These are phyloP conservation scores for Cheilosia vernalis DNA, from an alignment of 2,888 invertebrate genomes.

Conservation along the genomic window DNA sequence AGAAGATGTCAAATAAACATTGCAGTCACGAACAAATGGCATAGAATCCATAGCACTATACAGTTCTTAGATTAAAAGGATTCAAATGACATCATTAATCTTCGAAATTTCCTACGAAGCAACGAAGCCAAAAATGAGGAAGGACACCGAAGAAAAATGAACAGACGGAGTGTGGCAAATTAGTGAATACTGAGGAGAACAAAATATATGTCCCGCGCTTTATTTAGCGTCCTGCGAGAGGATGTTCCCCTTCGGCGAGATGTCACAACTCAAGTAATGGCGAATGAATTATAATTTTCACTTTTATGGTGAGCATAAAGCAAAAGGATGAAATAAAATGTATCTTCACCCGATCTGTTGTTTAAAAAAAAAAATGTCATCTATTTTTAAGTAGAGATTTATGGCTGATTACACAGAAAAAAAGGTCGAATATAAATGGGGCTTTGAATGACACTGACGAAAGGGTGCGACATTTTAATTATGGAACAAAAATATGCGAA, in stretches of 20 bases:
- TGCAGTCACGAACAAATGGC: not conserved
- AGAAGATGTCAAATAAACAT: slow-evolving; percentile 49
- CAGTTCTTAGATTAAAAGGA: slow-evolving; percentile 54
- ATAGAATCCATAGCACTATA: not conserved
- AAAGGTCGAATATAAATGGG: slow-evolving; percentile 38
- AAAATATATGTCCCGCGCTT: slow-evolving; percentile 2
- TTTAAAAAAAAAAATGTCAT: slow-evolving; percentile 24
- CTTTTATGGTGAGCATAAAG: not conserved
- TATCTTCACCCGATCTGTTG: slow-evolving; percentile 19
- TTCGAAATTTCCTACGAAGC: slow-evolving; percentile 56
- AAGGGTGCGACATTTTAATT: slow-evolving; percentile 33
- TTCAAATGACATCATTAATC: slow-evolving; percentile 72
- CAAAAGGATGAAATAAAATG: slow-evolving; percentile 4
- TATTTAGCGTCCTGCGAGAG: slow-evolving; percentile 59
- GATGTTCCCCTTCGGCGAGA: slow-evolving; percentile 40
- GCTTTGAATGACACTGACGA: slow-evolving; percentile 14
- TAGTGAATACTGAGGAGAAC: slow-evolving; percentile 21
- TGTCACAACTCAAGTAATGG: slow-evolving; percentile 58
- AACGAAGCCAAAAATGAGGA: slow-evolving; percentile 52
- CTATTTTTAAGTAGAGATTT: slow-evolving; percentile 64
- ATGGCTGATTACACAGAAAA: slow-evolving; percentile 27
- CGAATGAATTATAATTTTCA: slow-evolving; percentile 65
- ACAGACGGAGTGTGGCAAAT: slow-evolving; percentile 34
- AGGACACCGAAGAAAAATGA: slow-evolving; percentile 36
- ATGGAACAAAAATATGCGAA: not conserved